These are phyloP conservation scores for Catostomus latipinnis DNA, from an alignment of 2,797 vertebrate genomes.

Conservation along the genomic window DNA sequence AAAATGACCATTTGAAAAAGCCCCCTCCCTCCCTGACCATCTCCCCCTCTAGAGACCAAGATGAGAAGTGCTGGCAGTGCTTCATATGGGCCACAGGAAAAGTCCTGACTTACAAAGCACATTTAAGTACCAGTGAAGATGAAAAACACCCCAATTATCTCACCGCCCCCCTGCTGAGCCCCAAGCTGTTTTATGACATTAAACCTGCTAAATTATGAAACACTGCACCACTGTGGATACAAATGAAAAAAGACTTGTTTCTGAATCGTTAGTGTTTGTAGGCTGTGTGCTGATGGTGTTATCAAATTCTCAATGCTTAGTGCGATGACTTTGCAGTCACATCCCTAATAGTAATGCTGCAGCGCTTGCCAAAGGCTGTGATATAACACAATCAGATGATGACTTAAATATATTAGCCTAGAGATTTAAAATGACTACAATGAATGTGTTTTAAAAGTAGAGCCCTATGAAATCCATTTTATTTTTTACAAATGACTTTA, in stretches of 20 bases:
- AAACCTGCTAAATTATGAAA: constrained; percentile 83
- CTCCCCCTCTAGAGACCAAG: constrained; percentile 23
- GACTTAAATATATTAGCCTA: background rate
- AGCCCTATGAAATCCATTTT: too few species aligned
- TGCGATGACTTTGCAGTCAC: constrained; percentile 32
- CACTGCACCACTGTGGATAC: constrained; percentile 69
- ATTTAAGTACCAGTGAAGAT: constrained; percentile 74
- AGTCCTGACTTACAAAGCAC: constrained; percentile 73
- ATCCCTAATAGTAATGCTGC: constrained; percentile 31
- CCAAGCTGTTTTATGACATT: constrained; percentile 85
- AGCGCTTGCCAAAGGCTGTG: constrained; percentile 18
- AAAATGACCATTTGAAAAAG: constrained; percentile 35
- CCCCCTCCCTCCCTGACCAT: background rate
- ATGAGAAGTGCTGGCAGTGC: constrained; percentile 41
- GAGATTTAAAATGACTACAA: constrained; percentile 17
- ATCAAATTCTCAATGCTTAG: constrained; percentile 21
- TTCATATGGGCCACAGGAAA: constrained; percentile 61
- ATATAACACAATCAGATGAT: constrained; percentile 19
- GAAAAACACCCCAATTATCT: constrained; percentile 77
- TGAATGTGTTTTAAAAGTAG: background rate
- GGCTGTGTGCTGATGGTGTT: constrained; percentile 39
- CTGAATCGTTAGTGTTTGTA: constrained; percentile 44
- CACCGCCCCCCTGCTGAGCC: constrained; percentile 73
- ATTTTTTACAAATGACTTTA: too few species aligned
- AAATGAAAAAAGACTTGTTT: constrained; percentile 65